Evolutionary conservation across 1,140 invertebrate genomes (phyloP), one percentile per base, ranked within the genome.

Genomic region (Ditylenchus dipsaci): DNA sequence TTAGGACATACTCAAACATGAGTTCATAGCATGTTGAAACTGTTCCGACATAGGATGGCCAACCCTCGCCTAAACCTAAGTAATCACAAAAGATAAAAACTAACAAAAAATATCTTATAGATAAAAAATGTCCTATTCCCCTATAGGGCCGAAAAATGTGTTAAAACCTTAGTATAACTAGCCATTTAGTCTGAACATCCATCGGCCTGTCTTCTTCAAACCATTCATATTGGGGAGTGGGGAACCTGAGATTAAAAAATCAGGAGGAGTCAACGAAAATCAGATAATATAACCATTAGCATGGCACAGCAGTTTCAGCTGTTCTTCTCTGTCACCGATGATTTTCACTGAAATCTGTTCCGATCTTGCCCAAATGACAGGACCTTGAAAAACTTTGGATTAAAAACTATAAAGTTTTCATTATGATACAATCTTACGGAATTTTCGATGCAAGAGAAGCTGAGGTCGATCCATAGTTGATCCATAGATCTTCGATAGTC

Each of bases 281-380:
- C 8, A 7, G 49, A 26, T 3, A 53, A 53, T 7, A 19, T 17
- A 3, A 53, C 49, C 49, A 63, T 66, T 79, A 15, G 79, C 79
- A 45, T 82, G 80, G 64, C 79, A 81, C 60, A 82, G 76, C 23
- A 81, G 42, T 19, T 64, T 69, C 17, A 81, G 60, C 23, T 68
- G 63, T 13, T 62, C 33, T 23, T 56, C 27, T 7, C 68, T 75
- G 27, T 71, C 67, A 47, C 53, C 68, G 11, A 64, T 61, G 3
- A 74, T 64, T 27, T 66, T 66, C 26, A 82, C 74, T 9, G 68
- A 29, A 1, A 82, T 65, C 19, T 82, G 73, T 65, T 80, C 77
- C 1, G 53, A 7, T 23, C 73, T 57, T 1, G 81, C 49, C 79
- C 79, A 81, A 30, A 80, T 76, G 5, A 81, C 65, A 1, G 77